phyloP scores from a whole-genome alignment of 2,888 invertebrate genomes.

The Rhyacophila evoluta region DNA sequence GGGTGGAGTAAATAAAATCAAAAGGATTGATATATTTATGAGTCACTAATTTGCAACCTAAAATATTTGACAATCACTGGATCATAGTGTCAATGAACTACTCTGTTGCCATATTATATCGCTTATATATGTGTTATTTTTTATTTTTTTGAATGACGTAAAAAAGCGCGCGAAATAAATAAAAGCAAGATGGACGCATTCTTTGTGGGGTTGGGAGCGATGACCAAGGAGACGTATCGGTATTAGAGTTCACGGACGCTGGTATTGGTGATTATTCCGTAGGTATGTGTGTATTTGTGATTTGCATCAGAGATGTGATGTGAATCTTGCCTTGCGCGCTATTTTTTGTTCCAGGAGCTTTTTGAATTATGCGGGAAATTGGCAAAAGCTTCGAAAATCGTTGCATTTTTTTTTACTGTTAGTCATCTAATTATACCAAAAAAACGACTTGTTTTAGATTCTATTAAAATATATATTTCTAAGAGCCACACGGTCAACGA shows the following conservation, averaged over 20 bases:
- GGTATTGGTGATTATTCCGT: background rate
- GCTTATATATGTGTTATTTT: background rate
- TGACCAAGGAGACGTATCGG: conserved; percentile 2
- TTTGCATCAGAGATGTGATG: conserved; percentile 24
- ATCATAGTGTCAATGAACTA: background rate
- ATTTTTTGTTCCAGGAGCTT: background rate
- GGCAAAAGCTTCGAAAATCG: too few species aligned
- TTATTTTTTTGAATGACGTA: background rate
- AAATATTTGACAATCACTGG: background rate
- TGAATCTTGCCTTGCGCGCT: conserved; percentile 11
- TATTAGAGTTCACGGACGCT: background rate
- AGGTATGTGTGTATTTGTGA: conserved; percentile 12
- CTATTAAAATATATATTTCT: too few species aligned
- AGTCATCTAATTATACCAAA: too few species aligned
- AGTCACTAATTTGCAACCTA: too few species aligned
- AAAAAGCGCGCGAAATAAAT: conserved; percentile 23
- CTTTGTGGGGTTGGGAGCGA: conserved; percentile 22
- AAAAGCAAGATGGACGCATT: conserved; percentile 24
- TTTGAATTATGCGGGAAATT: background rate
- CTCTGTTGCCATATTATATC: background rate
- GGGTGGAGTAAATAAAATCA: too few species aligned
- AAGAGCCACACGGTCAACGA: too few species aligned
- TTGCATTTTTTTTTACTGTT: too few species aligned
- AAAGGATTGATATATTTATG: too few species aligned
- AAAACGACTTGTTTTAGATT: too few species aligned